Base-by-base conservation (phyloP, 2,113 vertebrate genomes). In the Cyprinodon brontotheroides region DNA sequence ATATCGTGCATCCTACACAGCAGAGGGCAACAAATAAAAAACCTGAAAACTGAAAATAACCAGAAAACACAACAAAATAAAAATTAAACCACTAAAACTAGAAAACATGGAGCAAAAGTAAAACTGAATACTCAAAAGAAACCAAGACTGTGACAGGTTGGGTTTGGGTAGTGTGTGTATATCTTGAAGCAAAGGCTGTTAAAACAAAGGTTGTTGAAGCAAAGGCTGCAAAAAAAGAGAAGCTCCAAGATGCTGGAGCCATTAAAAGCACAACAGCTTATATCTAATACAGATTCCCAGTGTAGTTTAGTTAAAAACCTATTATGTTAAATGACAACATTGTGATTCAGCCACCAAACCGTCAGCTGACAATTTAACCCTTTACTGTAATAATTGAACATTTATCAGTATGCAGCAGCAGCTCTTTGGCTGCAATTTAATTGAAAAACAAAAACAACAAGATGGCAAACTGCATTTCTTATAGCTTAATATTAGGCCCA, bases 371-470 rank as follows among this genome's bases (percentile, higher is more conserved):
- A 57, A 20, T 57, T 20, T 57, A 57, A 57, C 50, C 20, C 61
- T 36, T 0, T 47, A 11, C 39, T 8, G 13, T 37, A 9, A 13
- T 64, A 60, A 17, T 73, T 40, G 37, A 78, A 68, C 40, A 66
- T 45, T 5, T 53, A 48, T n/a, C 66, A n/a, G 11, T 17, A 50
- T 70, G 61, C 86, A 74, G 15, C 47, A 62, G 67, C 14, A 60
- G 72, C 68, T 79, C 22, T 61, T 72, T 1, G 20, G 3, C 39
- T 20, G 0, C 41, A 70, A 47, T 43, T n/a, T 39, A 59, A 41
- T 36, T 11, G 45, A 61, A 80, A 15, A 74, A 20, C 43, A 69
- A 76, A 72, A 78, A 72, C 63, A 43, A 72, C 72, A 69, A 61
- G 43, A 78, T 72, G 70, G 77, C 86, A 20, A 77, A 41, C 15